Percentiles rank a stretch among this genome's conserved stretches.
phyloP scores from a whole-genome alignment of 2,888 invertebrate species.

The Caenorhabditis doughertyi region DNA sequence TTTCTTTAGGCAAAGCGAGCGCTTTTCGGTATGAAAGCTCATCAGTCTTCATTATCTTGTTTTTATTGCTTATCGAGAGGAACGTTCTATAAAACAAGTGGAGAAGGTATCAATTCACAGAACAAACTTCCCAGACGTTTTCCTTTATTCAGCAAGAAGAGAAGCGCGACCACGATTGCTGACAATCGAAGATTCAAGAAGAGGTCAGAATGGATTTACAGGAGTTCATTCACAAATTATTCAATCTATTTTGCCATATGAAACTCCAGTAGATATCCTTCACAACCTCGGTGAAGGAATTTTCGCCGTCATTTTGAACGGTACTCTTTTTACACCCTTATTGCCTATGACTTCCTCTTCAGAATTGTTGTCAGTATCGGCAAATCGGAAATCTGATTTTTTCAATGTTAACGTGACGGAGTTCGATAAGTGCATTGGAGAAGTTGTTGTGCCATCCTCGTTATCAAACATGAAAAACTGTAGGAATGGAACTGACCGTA shows the following conservation, averaged over 20 bases:
- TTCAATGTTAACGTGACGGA: background rate
- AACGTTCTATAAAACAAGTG: background rate
- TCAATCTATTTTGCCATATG: background rate
- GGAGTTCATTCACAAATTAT: background rate
- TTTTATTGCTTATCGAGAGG: background rate
- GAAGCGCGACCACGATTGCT: background rate
- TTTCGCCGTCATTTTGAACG: background rate
- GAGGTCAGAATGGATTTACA: background rate
- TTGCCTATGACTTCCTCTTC: background rate
- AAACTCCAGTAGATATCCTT: background rate
- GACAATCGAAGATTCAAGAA: background rate
- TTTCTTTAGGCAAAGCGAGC: slow-evolving; percentile 7
- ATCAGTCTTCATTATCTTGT: background rate
- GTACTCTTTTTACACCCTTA: background rate
- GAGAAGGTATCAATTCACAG: background rate
- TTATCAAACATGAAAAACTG: background rate
- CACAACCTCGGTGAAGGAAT: background rate
- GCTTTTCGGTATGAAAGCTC: background rate
- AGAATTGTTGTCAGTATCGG: background rate
- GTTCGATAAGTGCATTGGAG: background rate
- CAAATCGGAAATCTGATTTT: background rate
- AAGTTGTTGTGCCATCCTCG: background rate
- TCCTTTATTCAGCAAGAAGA: background rate
- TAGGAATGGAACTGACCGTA: slow-evolving; percentile 22
- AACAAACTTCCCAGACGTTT: background rate